Base-by-base conservation (phyloP, 2,888 invertebrate genomes). In the Teinopalpus imperialis region DNA sequence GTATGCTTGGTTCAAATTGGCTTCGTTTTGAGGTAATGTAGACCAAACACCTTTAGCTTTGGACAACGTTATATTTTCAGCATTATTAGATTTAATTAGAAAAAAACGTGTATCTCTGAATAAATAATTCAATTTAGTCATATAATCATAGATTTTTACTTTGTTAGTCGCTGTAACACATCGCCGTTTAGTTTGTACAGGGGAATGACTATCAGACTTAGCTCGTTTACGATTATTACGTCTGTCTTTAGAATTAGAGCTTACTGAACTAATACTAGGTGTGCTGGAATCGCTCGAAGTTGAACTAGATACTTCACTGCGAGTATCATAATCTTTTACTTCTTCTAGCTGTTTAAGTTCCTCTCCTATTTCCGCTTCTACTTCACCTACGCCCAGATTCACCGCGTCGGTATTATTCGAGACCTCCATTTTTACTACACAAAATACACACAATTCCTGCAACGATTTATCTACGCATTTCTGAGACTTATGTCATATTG, bases 1-100 rank as follows among this genome's bases (percentile, higher is more conserved):
- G 66, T 94, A 98, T 0, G 98, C 98, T 85, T 97, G 96, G 85
- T 98, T 98, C 39, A 99, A 90, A 81, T 98, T 97, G 1, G 96
- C 94, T 89, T 99, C 98, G 81, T 99, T 99, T 76, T 97, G 97
- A 1, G 98, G 98, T 46, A 98, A 91, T 1, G 99, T 99, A 1
- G 98, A 98, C 99, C 98, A 99, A 2, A 98, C 98, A 51, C 96
- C 97, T 89, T 96, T 97, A 8, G 94, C 95, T 82, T 99, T 99
- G 1, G 98, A 97, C 48, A 99, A 77, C 21, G 95, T 94, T 39
- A 99, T 95, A 79, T 99, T 99, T 82, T 99, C 98, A 48, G 96
- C 95, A 83, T 99, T 99, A 82, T 98, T 98, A 37, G 98, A 98
- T 86, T 99, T 99, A 64, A 99, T 98, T 46, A 99, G 92, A 87